A percentile compares a stretch with the other conserved stretches of the same genome.
Evolutionary conservation across 2,888 invertebrate species (phyloP).

Genomic region (Nematopogon swammerdamellus): DNA sequence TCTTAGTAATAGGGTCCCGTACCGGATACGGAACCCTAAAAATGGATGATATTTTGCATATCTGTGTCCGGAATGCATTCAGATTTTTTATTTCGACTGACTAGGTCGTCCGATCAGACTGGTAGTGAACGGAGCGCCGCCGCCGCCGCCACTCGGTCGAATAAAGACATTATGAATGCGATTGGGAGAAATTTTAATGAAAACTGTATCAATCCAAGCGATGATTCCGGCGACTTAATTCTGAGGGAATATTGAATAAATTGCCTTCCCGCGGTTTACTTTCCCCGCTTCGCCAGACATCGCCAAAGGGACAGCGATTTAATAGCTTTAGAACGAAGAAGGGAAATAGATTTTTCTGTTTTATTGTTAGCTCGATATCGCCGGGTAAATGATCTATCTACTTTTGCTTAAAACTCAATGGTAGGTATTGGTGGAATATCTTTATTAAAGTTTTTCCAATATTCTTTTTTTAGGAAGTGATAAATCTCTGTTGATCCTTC

Average conservation of each 20-base stretch:
- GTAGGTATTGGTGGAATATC: too few species aligned
- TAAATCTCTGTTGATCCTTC: too few species aligned
- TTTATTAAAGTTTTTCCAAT: too few species aligned
- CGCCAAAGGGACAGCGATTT: neutral
- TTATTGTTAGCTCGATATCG: neutral
- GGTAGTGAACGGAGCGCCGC: neutral
- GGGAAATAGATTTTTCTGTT: neutral
- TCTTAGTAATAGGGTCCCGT: too few species aligned
- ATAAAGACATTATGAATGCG: neutral
- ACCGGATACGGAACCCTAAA: too few species aligned
- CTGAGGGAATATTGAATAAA: neutral
- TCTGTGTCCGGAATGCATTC: too few species aligned
- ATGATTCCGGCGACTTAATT: neutral
- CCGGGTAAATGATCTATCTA: neutral
- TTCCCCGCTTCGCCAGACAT: neutral
- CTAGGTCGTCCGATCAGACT: neutral
- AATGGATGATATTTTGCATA: too few species aligned
- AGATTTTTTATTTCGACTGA: too few species aligned
- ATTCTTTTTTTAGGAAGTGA: too few species aligned
- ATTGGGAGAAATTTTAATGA: neutral
- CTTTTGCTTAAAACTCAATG: too few species aligned
- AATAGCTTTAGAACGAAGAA: neutral
- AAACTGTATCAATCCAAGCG: neutral
- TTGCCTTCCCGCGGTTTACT: neutral
- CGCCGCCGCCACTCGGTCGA: neutral